A percentile compares a stretch with the other conserved stretches of the same genome.
phyloP scores from a whole-genome alignment of 2,113 vertebrate genomes.

The Poeciliopsis prolifica region DNA sequence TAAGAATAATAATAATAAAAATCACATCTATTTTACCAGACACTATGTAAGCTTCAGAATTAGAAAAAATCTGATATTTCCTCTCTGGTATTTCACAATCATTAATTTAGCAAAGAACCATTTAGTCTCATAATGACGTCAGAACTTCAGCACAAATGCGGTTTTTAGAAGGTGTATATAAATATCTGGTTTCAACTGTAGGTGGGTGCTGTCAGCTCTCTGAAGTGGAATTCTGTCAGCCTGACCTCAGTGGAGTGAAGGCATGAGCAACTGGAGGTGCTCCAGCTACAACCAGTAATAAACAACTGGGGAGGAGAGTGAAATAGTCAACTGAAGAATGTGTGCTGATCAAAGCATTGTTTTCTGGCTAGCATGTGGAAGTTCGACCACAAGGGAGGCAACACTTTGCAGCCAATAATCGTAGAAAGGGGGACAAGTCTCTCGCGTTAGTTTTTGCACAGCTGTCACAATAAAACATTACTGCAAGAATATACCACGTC shows the following conservation, averaged over 20 bases:
- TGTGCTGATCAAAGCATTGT: constrained; percentile 66
- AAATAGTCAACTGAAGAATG: constrained; percentile 70
- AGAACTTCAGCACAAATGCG: neutral
- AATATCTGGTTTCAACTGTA: neutral
- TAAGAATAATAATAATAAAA: neutral
- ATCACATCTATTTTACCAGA: neutral
- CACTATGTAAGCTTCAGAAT: neutral
- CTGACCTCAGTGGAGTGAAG: constrained; percentile 49
- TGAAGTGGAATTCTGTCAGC: constrained; percentile 42
- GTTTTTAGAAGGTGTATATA: neutral
- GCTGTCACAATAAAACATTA: constrained; percentile 15
- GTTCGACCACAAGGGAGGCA: constrained; percentile 49
- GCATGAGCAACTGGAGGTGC: constrained; percentile 44
- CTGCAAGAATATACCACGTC: neutral
- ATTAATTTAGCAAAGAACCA: too few species aligned
- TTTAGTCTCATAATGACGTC: neutral
- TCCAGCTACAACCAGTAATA: constrained; percentile 71
- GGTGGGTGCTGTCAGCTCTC: constrained; percentile 27
- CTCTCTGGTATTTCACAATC: neutral
- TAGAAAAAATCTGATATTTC: neutral
- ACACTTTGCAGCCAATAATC: constrained; percentile 48
- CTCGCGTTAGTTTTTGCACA: constrained; percentile 11
- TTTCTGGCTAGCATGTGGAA: constrained; percentile 48
- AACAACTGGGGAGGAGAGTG: constrained; percentile 57
- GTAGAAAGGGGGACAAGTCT: constrained; percentile 10